These are phyloP conservation scores for Cheirogaleus medius DNA, from an alignment of 2,113 vertebrate species.

Conservation along the genomic window DNA sequence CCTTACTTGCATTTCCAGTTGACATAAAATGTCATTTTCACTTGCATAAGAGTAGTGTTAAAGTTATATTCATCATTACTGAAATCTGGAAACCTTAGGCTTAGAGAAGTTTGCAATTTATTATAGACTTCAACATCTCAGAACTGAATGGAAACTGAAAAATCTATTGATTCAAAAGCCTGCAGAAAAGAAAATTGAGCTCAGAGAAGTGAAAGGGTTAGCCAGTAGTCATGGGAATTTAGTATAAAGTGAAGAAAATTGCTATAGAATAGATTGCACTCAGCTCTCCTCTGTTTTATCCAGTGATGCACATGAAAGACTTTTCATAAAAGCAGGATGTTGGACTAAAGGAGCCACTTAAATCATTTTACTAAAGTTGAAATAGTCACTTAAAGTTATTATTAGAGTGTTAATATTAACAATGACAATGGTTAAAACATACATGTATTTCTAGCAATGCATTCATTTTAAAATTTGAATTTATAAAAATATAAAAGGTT, in stretches of 20 bases:
- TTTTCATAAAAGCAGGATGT: neutral
- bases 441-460: neutral
- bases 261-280: accelerated
- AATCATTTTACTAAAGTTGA: neutral
- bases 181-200: neutral
- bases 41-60: neutral
- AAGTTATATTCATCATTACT: neutral
- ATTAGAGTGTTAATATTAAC: neutral
- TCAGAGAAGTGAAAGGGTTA: neutral
- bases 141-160: neutral
- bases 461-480: neutral
- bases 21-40: neutral
- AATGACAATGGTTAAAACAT: neutral
- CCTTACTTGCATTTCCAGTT: neutral
- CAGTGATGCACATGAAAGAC: neutral
- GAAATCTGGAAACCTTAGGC: neutral
- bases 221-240: neutral
- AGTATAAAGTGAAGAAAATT: neutral
- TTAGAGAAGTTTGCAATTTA: neutral
- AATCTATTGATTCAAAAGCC: neutral
- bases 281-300: neutral
- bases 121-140: neutral
- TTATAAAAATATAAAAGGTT: neutral
- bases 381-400: neutral
- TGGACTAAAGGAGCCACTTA: neutral